A percentile compares a stretch with the other conserved stretches of the same genome.
These are phyloP conservation scores for Marmota flaviventris DNA, from an alignment of 2,113 vertebrate genomes.

Conservation along the genomic window DNA sequence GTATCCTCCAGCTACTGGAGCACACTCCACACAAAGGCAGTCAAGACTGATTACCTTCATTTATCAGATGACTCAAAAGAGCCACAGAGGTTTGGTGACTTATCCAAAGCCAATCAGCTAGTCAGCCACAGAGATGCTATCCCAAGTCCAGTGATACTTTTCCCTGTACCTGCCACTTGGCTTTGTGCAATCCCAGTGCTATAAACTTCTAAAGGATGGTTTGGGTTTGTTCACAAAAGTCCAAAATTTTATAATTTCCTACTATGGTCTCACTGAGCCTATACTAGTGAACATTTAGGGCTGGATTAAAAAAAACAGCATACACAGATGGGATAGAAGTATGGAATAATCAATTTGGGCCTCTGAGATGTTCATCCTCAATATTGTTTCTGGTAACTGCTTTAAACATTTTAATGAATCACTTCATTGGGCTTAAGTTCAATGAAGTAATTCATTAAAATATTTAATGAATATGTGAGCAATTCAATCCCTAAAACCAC, in stretches of 20 bases:
- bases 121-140: not conserved
- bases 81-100: not conserved
- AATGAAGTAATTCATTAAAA: not conserved
- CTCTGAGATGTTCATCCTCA: not conserved
- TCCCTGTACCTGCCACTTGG: not conserved
- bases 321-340: not conserved
- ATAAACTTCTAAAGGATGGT: not conserved
- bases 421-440: not conserved
- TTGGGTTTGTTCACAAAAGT: not conserved
- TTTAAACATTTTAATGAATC: slow-evolving; percentile 52
- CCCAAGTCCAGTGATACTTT: not conserved
- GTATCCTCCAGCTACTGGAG: not conserved
- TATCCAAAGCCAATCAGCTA: not conserved
- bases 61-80: not conserved
- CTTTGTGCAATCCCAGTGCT: not conserved
- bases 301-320: not conserved
- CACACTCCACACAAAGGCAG: not conserved
- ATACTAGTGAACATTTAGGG: not conserved
- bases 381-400: slow-evolving; percentile 42
- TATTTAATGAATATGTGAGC: not conserved
- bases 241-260: not conserved
- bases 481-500: too few species aligned
- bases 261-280: not conserved
- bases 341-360: not conserved
- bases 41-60: not conserved